Conservation (phyloP, 2,113 vertebrate genomes). For the Boleophthalmus pectinirostris region DNA sequence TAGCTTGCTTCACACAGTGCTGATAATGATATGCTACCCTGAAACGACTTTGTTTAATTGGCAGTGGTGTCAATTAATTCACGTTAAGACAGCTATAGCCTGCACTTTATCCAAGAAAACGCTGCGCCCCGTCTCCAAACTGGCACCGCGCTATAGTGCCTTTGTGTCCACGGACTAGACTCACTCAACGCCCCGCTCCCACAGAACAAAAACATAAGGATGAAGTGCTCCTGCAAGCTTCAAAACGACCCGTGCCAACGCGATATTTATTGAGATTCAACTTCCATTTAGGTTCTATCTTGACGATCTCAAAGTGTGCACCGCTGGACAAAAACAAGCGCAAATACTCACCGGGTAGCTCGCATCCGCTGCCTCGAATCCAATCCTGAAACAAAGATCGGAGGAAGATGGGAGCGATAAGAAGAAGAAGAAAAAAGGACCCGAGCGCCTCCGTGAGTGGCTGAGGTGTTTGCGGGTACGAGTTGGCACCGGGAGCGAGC, state of each 20-base stretch:
- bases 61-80: background rate
- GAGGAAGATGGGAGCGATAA: constrained; percentile 33
- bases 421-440: constrained; percentile 3
- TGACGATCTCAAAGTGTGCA: constrained; percentile 13
- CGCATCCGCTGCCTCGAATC: constrained; percentile 43
- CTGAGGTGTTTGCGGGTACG: constrained; percentile 13
- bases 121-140: constrained; percentile 51
- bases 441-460: constrained; percentile 23
- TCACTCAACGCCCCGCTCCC: constrained; percentile 54
- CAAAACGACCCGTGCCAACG: constrained; percentile 27
- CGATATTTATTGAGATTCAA: constrained; percentile 36
- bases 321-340: constrained; percentile 15
- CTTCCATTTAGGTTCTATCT: constrained; percentile 12
- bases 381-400: constrained; percentile 52
- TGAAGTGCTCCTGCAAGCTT: background rate
- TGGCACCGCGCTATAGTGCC: constrained; percentile 47
- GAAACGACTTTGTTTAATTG: background rate
- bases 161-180: constrained; percentile 59
- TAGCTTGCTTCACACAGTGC: background rate
- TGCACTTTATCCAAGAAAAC: constrained; percentile 29
- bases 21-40: background rate
- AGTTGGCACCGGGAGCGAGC: constrained; percentile 29
- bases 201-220: constrained; percentile 58
- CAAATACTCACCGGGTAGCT: constrained; percentile 63
- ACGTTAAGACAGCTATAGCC: background rate